Evolutionary conservation across 2,888 invertebrate species (phyloP), one percentile per base, ranked within the genome.

Genomic region (Piscicola geometra): DNA sequence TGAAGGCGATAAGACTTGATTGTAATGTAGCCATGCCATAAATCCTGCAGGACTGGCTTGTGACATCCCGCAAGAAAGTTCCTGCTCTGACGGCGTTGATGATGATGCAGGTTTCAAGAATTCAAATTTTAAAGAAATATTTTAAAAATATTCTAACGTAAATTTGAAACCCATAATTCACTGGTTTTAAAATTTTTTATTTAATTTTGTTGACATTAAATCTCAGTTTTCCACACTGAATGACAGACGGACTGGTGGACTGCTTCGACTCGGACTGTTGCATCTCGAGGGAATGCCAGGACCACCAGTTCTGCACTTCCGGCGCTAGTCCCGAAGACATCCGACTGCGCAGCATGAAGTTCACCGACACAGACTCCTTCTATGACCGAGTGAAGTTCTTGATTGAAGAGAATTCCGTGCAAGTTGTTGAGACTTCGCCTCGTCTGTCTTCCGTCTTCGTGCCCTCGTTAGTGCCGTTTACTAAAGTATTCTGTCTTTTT

Each of bases 231-330:
- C n/a, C n/a, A n/a, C n/a, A n/a, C n/a, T n/a, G n/a, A n/a, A n/a
- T 79, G 83, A 56, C 88, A 98, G 99, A 99, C 89, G 97, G 97
- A 81, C 92, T 98, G 90, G 90, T 91, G 82, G 99, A 99, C 89
- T 99, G 99, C 88, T 93, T 94, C 80, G 99, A 99, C 88, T 94
- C 95, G 85, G 98, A 98, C 87, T 99, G 99, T 87, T 99, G 99
- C 80, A 78, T 80, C 35, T 79, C 79, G 86, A 91, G 92, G 30
- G 90, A 90, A 80, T 97, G 97, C 87, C 88, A 90, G 70, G 92
- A 93, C 83, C 92, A 93, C 87, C 91, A 93, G 83, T 93, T 95
- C 91, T 99, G 98, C 88, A 90, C 94, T 83, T 92, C 94, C 33
- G 94, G 95, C 82, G 94, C 94, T 84, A 94, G 97, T 85, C 99